These are phyloP conservation scores for Ellobius talpinus DNA, from an alignment of 2,113 vertebrate species.

Conservation along the genomic window DNA sequence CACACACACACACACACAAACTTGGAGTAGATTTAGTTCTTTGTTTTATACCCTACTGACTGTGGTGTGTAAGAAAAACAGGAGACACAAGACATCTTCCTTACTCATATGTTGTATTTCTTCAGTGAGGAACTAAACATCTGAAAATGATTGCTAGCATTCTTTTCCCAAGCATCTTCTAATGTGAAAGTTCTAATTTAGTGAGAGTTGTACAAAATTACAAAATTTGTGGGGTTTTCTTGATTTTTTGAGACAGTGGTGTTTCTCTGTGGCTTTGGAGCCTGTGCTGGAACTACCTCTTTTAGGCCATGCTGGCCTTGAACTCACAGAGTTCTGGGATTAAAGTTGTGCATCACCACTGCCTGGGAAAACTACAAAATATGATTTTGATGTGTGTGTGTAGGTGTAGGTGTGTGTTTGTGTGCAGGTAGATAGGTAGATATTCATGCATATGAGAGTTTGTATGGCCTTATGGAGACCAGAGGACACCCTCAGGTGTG, in stretches of 20 bases:
- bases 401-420: not conserved
- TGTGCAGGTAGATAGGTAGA: not conserved
- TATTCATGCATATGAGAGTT: too few relatives aligned
- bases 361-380: not conserved
- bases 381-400: too few relatives aligned
- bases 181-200: not conserved
- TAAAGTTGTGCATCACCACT: too few relatives aligned
- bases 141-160: not conserved
- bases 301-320: too few relatives aligned
- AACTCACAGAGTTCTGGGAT: too few relatives aligned
- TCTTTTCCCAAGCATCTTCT: not conserved
- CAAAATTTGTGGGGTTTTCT: not conserved
- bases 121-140: not conserved
- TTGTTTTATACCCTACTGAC: not conserved
- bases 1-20: not conserved
- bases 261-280: too few relatives aligned
- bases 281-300: too few relatives aligned
- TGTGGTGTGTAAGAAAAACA: accelerated
- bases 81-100: not conserved
- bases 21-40: not conserved
- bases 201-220: not conserved
- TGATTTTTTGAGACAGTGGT: too few relatives aligned
- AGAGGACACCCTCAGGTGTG: not conserved
- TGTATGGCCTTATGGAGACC: too few relatives aligned
- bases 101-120: not conserved